phyloP scores from a whole-genome alignment of 2,888 invertebrate species.

The Eupeodes luniger region DNA sequence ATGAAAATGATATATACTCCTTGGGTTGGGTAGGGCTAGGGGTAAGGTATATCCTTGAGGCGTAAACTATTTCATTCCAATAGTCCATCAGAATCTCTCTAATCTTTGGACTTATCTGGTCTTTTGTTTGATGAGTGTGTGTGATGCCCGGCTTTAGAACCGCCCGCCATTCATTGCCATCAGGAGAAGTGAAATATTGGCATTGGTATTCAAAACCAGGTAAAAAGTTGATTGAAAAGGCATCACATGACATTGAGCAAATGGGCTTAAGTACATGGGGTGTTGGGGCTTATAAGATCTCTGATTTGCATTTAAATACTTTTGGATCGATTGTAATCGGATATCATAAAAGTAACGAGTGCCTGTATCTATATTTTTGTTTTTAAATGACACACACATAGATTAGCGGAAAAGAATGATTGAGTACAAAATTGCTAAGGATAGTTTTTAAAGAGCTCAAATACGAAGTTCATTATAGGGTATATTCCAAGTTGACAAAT shows the following conservation, averaged over 20 bases:
- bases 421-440: too few relatives aligned
- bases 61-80: constrained; percentile 12
- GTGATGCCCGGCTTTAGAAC: background rate
- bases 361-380: constrained; percentile 2
- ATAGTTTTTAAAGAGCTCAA: too few relatives aligned
- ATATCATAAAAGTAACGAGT: background rate
- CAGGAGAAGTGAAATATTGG: constrained; percentile 10
- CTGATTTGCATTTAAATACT: constrained; percentile 71
- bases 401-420: constrained; percentile 11
- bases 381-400: constrained; percentile 23
- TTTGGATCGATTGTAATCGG: constrained; percentile 51
- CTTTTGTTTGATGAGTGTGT: background rate
- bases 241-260: background rate
- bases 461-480: background rate
- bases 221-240: background rate
- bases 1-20: constrained; percentile 46
- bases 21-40: too few relatives aligned
- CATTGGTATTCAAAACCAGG: background rate
- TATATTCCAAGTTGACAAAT: background rate
- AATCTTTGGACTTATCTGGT: constrained; percentile 30
- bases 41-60: constrained; percentile 42
- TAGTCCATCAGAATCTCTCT: constrained; percentile 43
- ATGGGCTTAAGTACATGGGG: background rate
- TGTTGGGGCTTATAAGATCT: constrained; percentile 7
- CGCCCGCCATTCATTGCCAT: too few relatives aligned